These are phyloP conservation scores for Abrostola triplasia DNA, from an alignment of 2,888 invertebrate species.

Conservation along the genomic window DNA sequence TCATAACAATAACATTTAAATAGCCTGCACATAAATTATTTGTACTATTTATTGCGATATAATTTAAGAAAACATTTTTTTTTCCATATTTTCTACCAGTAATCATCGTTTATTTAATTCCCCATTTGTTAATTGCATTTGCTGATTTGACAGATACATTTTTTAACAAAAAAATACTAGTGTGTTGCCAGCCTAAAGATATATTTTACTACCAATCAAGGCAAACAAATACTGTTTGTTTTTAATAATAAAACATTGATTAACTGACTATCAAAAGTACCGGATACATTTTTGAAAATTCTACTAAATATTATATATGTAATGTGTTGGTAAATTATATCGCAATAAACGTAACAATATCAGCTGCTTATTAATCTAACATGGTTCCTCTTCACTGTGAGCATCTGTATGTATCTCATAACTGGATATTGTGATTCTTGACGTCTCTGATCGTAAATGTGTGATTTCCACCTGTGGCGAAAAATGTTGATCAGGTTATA, in stretches of 20 bases:
- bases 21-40: conserved; percentile 8
- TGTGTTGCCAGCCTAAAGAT: neutral
- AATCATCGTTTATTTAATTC: too few species aligned
- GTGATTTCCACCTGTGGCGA: conserved; percentile 78
- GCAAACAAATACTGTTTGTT: too few species aligned
- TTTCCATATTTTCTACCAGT: neutral
- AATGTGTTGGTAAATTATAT: conserved; percentile 10
- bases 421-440: conserved; percentile 76
- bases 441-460: conserved; percentile 78
- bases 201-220: too few species aligned
- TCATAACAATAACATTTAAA: conserved; percentile 22
- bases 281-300: neutral
- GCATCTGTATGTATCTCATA: conserved; percentile 75
- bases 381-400: conserved; percentile 56
- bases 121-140: too few species aligned
- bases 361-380: conserved; percentile 48
- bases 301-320: neutral
- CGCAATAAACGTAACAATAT: conserved; percentile 28
- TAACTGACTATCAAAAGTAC: too few species aligned
- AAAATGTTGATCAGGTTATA: conserved; percentile 27
- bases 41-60: conserved; percentile 36
- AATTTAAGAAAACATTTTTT: conserved; percentile 3
- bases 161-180: neutral
- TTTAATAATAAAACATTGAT: too few species aligned
- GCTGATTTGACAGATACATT: too few species aligned